phyloP scores from a whole-genome alignment of 2,113 vertebrate species.

The Platysteira castanea region DNA sequence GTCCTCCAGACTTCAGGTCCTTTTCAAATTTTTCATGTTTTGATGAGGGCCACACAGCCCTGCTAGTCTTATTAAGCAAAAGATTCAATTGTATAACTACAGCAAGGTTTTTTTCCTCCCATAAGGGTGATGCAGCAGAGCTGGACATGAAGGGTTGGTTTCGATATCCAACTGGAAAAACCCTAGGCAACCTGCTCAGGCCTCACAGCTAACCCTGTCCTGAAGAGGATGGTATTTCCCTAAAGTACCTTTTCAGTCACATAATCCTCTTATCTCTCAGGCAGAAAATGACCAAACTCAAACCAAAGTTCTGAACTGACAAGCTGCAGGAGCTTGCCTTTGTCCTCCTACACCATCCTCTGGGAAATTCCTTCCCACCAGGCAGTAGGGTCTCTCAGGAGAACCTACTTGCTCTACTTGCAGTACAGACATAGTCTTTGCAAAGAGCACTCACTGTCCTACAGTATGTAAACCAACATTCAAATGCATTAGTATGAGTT shows the following conservation, averaged over 20 bases:
- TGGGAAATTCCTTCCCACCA: background rate
- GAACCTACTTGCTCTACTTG: background rate
- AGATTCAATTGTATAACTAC: background rate
- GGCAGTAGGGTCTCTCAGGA: background rate
- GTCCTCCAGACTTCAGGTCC: background rate
- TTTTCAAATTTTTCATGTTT: background rate
- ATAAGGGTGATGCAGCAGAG: background rate
- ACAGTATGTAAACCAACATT: background rate
- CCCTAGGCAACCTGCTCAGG: background rate
- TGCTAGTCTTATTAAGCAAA: background rate
- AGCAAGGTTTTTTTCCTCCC: background rate
- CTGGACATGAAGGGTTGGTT: background rate
- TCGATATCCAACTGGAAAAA: background rate
- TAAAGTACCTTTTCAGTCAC: background rate
- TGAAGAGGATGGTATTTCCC: background rate
- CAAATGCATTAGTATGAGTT: background rate
- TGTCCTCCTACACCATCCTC: background rate
- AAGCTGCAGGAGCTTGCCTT: background rate
- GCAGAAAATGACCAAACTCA: background rate
- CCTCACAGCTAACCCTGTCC: background rate
- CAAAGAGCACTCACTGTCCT: background rate
- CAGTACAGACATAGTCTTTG: background rate
- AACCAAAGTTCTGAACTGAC: background rate
- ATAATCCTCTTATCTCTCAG: background rate
- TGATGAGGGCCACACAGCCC: background rate